Evolutionary conservation across 2,888 invertebrate species (phyloP).

Genomic region (Tuta absoluta): DNA sequence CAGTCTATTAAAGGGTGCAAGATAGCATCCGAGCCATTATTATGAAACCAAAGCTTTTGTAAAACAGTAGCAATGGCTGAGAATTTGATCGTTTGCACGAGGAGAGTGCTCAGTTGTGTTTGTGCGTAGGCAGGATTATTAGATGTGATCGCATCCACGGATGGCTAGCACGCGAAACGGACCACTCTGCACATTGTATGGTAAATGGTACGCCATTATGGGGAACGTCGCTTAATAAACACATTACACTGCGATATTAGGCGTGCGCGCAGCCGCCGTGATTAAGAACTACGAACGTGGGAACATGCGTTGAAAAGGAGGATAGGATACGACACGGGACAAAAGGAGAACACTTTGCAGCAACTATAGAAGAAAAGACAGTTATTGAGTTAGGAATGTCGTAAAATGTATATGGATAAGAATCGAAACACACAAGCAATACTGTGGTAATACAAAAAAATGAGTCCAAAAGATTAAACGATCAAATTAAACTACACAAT

Average conservation of each 20-base stretch:
- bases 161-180: constrained; percentile 63
- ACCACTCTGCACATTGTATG: constrained; percentile 69
- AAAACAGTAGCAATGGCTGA: constrained; percentile 25
- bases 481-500: constrained; percentile 54
- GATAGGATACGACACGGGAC: background rate
- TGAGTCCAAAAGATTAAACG: constrained; percentile 49
- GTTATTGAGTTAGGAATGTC: background rate
- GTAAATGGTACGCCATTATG: constrained; percentile 75
- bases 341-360: background rate
- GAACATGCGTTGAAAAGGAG: constrained; percentile 64
- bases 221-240: constrained; percentile 76
- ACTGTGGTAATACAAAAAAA: constrained; percentile 24
- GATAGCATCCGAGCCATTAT: constrained; percentile 13
- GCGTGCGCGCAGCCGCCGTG: constrained; percentile 68
- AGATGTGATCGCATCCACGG: constrained; percentile 56
- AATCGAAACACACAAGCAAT: constrained; percentile 7
- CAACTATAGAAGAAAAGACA: background rate
- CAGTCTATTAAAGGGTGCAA: constrained; percentile 4
- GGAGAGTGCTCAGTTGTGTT: constrained; percentile 35
- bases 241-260: constrained; percentile 77
- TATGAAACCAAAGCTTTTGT: constrained; percentile 25
- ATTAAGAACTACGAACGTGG: constrained; percentile 74
- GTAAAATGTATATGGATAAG: background rate
- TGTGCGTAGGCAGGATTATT: constrained; percentile 48
- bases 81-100: constrained; percentile 21